These are phyloP conservation scores for Hydrochoerus hydrochaeris DNA, from an alignment of 2,113 vertebrate species.

Conservation along the genomic window DNA sequence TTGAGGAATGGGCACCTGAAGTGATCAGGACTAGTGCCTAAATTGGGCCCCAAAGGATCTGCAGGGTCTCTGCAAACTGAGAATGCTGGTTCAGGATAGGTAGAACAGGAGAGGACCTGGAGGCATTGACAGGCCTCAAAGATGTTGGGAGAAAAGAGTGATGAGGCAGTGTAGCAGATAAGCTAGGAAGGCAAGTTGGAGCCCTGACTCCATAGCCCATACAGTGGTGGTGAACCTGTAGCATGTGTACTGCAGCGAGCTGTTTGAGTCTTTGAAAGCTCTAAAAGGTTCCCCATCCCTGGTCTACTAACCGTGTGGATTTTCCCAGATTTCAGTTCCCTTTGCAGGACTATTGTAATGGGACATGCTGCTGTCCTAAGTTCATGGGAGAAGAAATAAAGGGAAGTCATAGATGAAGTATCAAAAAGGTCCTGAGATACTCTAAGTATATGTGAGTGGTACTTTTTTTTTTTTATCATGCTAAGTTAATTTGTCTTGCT, in stretches of 20 bases:
- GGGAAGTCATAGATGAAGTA: not conserved
- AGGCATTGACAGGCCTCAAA: not conserved
- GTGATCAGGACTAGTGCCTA: not conserved
- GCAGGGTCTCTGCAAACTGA: not conserved
- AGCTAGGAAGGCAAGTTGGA: not conserved
- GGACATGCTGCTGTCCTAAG: not conserved
- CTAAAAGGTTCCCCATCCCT: not conserved
- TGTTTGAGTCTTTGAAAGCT: not conserved
- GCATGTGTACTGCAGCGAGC: no score
- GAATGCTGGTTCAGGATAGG: not conserved
- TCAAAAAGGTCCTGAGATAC: not conserved
- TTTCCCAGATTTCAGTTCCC: not conserved
- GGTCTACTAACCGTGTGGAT: not conserved
- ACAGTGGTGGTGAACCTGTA: not conserved
- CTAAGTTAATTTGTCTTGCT: constrained; percentile 19
- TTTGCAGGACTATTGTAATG: not conserved
- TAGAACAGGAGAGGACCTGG: not conserved
- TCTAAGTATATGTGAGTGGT: not conserved
- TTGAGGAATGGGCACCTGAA: not conserved
- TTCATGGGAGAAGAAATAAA: not conserved
- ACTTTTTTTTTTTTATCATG: not conserved
- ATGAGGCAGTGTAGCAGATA: not conserved
- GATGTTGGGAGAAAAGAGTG: not conserved
- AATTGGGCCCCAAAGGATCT: not conserved
- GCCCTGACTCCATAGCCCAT: not conserved